A percentile compares a stretch with the other conserved stretches of the same genome.
These are phyloP conservation scores for Girardinichthys multiradiatus DNA, from an alignment of 2,113 vertebrate genomes.

Conservation along the genomic window DNA sequence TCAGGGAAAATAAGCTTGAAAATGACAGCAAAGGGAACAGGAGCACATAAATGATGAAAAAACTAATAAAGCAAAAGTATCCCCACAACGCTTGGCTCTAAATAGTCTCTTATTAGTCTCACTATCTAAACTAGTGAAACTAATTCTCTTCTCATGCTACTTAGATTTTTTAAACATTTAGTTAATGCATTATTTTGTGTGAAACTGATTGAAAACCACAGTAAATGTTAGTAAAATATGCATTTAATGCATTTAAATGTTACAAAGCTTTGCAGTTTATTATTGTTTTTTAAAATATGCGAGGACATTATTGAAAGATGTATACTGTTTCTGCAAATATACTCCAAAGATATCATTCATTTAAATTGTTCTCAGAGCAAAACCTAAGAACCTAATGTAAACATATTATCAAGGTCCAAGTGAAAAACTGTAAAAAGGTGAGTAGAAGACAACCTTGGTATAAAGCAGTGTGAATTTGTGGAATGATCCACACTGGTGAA, in stretches of 20 bases:
- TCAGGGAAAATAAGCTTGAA: not conserved
- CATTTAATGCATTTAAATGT: not conserved
- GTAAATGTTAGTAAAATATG: not conserved
- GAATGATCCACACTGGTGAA: not conserved
- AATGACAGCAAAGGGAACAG: not conserved
- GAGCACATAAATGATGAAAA: not conserved
- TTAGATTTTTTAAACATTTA: not conserved
- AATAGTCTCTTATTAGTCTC: not conserved
- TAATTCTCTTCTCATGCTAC: not conserved
- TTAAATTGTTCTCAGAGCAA: not conserved
- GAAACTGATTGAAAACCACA: not conserved
- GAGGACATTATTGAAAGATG: too few species aligned
- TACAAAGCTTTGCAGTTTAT: not conserved
- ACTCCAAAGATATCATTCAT: not conserved
- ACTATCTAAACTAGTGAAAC: not conserved
- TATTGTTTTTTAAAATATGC: not conserved
- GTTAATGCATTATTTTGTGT: not conserved
- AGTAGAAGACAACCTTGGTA: not conserved
- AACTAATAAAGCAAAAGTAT: not conserved
- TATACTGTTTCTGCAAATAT: too few species aligned
- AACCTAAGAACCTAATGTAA: not conserved
- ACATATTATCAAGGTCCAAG: not conserved
- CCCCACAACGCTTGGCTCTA: not conserved
- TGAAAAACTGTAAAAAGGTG: not conserved
- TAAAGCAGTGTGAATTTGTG: not conserved